Evolutionary conservation across 2,113 vertebrate genomes (phyloP).

Genomic region (Zootoca vivipara): DNA sequence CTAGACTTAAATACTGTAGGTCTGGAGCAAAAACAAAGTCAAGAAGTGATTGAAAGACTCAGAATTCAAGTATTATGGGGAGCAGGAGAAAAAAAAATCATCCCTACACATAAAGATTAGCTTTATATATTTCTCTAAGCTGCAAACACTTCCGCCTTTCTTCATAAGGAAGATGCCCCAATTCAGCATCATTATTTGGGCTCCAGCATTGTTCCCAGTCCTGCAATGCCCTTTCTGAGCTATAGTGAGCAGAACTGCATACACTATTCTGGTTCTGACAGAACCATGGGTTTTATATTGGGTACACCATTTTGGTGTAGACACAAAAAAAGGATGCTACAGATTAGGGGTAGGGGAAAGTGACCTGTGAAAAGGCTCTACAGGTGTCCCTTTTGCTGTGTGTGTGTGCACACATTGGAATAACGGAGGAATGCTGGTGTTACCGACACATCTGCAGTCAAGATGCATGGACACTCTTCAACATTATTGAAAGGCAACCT

Average conservation of each 20-base stretch:
- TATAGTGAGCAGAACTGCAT: not conserved
- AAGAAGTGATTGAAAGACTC: not conserved
- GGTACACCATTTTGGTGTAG: not conserved
- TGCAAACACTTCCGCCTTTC: not conserved
- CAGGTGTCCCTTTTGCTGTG: not conserved
- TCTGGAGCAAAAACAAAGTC: too few species aligned
- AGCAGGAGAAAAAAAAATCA: accelerated
- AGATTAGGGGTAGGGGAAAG: too few species aligned
- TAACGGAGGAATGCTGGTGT: accelerated
- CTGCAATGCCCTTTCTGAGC: not conserved
- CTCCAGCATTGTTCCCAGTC: not conserved
- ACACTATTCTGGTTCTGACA: not conserved
- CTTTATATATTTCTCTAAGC: not conserved
- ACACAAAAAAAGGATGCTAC: not conserved
- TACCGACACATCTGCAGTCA: not conserved
- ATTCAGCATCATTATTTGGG: not conserved
- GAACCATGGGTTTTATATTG: not conserved
- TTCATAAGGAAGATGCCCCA: not conserved
- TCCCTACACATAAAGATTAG: too few species aligned
- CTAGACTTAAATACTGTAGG: too few species aligned
- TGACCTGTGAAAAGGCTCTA: not conserved
- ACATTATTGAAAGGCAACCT: not conserved
- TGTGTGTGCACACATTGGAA: not conserved
- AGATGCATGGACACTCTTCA: not conserved
- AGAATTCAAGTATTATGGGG: too few species aligned